Conservation (phyloP, 2,113 vertebrate genomes). For the Alaudala cheleensis region DNA sequence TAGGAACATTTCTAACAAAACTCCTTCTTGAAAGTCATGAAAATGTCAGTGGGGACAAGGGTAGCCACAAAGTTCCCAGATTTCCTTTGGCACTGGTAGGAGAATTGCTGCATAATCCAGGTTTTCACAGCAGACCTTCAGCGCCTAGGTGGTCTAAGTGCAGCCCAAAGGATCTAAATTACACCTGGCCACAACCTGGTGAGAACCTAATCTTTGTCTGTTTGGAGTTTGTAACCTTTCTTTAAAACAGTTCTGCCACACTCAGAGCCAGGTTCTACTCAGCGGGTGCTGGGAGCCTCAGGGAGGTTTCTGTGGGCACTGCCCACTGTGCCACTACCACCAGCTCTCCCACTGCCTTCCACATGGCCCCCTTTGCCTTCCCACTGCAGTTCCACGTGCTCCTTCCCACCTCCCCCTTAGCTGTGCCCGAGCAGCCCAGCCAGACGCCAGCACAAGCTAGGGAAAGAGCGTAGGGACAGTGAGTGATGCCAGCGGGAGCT, state of each 20-base stretch:
- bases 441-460: background rate
- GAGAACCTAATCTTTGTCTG: background rate
- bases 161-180: background rate
- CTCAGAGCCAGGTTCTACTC: background rate
- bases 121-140: background rate
- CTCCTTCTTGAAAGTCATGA: background rate
- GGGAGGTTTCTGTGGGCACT: background rate
- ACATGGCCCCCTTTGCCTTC: fast-evolving
- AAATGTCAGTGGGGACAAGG: background rate
- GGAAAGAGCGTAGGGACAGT: background rate
- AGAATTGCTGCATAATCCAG: background rate
- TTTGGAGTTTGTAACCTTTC: background rate
- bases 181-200: background rate
- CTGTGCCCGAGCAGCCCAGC: background rate
- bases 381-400: background rate
- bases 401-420: background rate
- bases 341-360: background rate
- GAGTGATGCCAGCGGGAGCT: background rate
- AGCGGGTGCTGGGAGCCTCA: background rate
- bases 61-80: background rate
- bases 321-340: background rate
- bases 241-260: background rate
- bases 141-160: fast-evolving
- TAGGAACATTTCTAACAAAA: too few species aligned
- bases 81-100: background rate